Percentiles rank a stretch among this genome's conserved stretches.
Conservation (phyloP, 2,888 invertebrate genomes). For the Tetanocera ferruginea region DNA sequence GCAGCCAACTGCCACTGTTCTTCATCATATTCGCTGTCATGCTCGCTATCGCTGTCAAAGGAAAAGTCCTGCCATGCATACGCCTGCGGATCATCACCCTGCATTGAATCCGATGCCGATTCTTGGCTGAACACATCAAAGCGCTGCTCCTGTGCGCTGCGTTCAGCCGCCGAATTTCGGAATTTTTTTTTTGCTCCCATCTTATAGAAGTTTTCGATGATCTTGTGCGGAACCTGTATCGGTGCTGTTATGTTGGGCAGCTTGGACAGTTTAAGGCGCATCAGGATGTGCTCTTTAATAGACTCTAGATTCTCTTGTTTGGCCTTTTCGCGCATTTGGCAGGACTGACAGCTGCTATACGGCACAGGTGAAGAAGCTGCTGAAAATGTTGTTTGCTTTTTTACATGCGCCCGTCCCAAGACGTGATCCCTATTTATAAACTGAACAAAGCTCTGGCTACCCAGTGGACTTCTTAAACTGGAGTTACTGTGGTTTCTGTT, state of each 20-base stretch:
- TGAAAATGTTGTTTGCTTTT: not conserved
- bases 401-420: slow-evolving; percentile 49
- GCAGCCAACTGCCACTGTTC: not conserved
- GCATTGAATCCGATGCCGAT: slow-evolving; percentile 50
- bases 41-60: not conserved
- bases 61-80: slow-evolving; percentile 23
- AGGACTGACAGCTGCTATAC: slow-evolving; percentile 70
- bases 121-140: not conserved
- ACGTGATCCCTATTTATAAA: slow-evolving; percentile 56
- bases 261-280: slow-evolving; percentile 75
- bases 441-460: slow-evolving; percentile 52
- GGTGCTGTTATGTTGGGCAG: slow-evolving; percentile 78
- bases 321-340: slow-evolving; percentile 73
- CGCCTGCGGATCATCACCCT: slow-evolving; percentile 54
- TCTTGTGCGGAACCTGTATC: slow-evolving; percentile 72
- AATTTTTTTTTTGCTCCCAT: not conserved
- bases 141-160: not conserved
- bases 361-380: not conserved
- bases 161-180: no score
- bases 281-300: slow-evolving; percentile 77
- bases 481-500: not conserved
- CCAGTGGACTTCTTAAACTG: slow-evolving; percentile 23
- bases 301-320: slow-evolving; percentile 75
- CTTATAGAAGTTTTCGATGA: slow-evolving; percentile 71
- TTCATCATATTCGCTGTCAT: not conserved